phyloP scores from a whole-genome alignment of 2,888 invertebrate species.

The Scaptomyza flava region DNA sequence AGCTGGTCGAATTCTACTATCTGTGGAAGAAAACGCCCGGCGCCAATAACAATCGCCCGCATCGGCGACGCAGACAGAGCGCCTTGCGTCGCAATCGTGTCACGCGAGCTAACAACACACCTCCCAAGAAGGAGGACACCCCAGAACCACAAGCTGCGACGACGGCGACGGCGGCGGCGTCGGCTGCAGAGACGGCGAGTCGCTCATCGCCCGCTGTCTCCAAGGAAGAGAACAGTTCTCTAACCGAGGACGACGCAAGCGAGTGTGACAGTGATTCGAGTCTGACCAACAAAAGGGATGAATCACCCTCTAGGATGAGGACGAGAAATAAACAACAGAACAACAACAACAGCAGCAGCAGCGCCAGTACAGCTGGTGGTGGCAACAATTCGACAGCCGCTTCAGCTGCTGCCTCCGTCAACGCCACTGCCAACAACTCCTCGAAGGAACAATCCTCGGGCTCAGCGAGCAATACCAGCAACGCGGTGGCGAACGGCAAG shows the following conservation, averaged over 20 bases:
- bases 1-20: slow-evolving; percentile 99
- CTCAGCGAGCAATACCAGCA: slow-evolving; percentile 54
- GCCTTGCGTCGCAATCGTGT: slow-evolving; percentile 94
- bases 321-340: slow-evolving; percentile 93
- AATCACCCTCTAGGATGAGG: slow-evolving; percentile 94
- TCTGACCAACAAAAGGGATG: slow-evolving; percentile 90
- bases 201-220: slow-evolving; percentile 88
- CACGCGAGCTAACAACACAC: slow-evolving; percentile 91
- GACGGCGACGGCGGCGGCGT: slow-evolving; percentile 83
- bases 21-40: slow-evolving; percentile 99
- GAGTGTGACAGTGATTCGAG: slow-evolving; percentile 98
- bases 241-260: slow-evolving; percentile 95
- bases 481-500: slow-evolving; percentile 83
- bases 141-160: slow-evolving; percentile 86
- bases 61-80: slow-evolving; percentile 94
- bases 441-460: slow-evolving; percentile 68
- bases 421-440: slow-evolving; percentile 61
- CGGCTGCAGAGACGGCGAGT: slow-evolving; percentile 84
- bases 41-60: slow-evolving; percentile 97
- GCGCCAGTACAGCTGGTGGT: slow-evolving; percentile 60
- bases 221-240: slow-evolving; percentile 91
- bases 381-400: slow-evolving; percentile 40
- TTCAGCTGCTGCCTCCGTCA: slow-evolving; percentile 43
- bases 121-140: slow-evolving; percentile 91
- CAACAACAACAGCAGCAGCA: slow-evolving; percentile 85